Evolutionary conservation across 2,797 vertebrate species (phyloP).

Genomic region (Chelon auratus): DNA sequence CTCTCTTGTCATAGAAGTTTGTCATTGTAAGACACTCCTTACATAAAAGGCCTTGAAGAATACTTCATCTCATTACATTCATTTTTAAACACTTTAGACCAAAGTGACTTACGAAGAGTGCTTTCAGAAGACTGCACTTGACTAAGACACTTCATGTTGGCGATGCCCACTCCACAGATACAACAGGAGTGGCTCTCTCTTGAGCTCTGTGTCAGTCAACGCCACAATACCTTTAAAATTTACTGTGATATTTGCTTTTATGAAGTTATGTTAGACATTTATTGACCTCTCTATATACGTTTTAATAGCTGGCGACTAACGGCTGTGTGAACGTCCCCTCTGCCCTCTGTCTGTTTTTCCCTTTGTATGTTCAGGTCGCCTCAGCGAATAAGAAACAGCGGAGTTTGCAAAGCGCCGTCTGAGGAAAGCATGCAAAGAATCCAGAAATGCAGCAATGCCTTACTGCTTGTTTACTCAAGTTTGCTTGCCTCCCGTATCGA

Average conservation of each 20-base stretch:
- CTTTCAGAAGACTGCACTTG: neutral
- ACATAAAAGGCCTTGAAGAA: neutral
- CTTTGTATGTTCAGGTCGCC: slow-evolving; percentile 69
- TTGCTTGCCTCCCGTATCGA: slow-evolving; percentile 53
- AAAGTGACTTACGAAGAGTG: neutral
- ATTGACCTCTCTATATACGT: neutral
- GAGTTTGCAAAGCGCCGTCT: slow-evolving; percentile 68
- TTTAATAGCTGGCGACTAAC: neutral
- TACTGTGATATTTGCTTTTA: neutral
- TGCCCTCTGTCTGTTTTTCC: slow-evolving; percentile 8
- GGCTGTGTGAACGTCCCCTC: neutral
- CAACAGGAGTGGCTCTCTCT: slow-evolving; percentile 12
- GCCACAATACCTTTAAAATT: neutral
- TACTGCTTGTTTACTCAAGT: slow-evolving; percentile 62
- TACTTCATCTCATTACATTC: neutral
- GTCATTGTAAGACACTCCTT: neutral
- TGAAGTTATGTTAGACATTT: neutral
- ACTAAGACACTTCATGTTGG: neutral
- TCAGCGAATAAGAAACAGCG: slow-evolving; percentile 80
- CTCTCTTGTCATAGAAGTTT: neutral
- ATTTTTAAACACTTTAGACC: neutral
- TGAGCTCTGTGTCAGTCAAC: slow-evolving; percentile 14
- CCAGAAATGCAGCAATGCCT: slow-evolving; percentile 52
- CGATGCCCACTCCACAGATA: neutral
- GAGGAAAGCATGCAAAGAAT: slow-evolving; percentile 60